Evolutionary conservation across 2,888 invertebrate genomes (phyloP).

Genomic region (Steinernema carpocapsae): DNA sequence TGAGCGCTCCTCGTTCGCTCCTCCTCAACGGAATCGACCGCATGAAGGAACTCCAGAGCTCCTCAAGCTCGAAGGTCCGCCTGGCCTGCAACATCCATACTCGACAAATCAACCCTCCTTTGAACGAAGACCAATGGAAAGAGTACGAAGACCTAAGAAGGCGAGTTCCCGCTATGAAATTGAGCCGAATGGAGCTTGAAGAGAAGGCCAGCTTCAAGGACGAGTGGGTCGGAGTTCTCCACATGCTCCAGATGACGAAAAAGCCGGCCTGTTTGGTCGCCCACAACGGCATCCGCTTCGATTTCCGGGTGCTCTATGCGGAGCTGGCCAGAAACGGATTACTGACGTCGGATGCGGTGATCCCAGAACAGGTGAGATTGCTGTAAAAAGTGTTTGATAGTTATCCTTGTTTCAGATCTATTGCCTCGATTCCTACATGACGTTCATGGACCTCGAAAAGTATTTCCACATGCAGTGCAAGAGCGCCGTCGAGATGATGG

Average conservation of each 20-base stretch:
- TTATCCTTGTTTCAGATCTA: constrained; percentile 40
- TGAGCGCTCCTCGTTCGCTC: constrained; percentile 53
- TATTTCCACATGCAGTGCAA: constrained; percentile 38
- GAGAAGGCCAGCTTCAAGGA: constrained; percentile 50
- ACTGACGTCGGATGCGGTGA: constrained; percentile 31
- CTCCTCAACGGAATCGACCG: constrained; percentile 46
- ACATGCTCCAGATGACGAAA: constrained; percentile 50
- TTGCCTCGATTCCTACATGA: constrained; percentile 57
- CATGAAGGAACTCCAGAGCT: constrained; percentile 35
- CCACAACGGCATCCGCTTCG: constrained; percentile 56
- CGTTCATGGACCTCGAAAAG: constrained; percentile 53
- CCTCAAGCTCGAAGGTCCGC: neutral
- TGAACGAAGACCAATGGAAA: constrained; percentile 54
- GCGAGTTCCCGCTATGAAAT: constrained; percentile 40
- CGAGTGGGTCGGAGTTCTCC: constrained; percentile 54
- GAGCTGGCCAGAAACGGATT: constrained; percentile 53
- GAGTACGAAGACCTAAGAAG: constrained; percentile 47
- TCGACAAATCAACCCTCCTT: constrained; percentile 54
- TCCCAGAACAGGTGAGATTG: constrained; percentile 44
- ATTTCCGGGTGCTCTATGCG: constrained; percentile 57
- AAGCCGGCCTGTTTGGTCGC: constrained; percentile 54
- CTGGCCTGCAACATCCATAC: constrained; percentile 45
- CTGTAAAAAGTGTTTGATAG: neutral
- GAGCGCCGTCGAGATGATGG: constrained; percentile 37
- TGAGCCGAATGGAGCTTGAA: constrained; percentile 42